Conservation (phyloP, 2,113 vertebrate genomes). For the Lepus timidus region DNA sequence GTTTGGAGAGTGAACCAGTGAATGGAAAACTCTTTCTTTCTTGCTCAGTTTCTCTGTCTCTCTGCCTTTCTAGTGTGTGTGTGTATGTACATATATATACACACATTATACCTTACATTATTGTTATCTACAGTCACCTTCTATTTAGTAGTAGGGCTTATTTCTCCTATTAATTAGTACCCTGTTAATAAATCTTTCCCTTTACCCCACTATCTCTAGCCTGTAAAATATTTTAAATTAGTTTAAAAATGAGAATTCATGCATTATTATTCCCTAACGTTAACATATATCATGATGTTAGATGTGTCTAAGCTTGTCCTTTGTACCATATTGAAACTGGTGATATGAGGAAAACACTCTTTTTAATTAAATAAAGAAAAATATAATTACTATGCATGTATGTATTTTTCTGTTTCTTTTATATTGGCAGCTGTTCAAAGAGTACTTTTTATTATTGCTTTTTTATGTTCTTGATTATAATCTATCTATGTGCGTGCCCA, state of each 20-base stretch:
- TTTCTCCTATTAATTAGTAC: too few relatives aligned
- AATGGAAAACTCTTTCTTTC: too few relatives aligned
- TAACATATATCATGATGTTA: neutral
- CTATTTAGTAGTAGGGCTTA: too few relatives aligned
- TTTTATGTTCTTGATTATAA: neutral
- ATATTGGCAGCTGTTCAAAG: neutral
- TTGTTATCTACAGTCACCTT: too few relatives aligned
- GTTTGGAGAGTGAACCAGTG: too few relatives aligned
- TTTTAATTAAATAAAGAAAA: constrained; percentile 1
- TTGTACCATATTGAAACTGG: neutral
- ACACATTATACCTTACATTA: too few relatives aligned
- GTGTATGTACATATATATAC: too few relatives aligned
- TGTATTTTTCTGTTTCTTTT: neutral
- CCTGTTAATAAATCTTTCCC: too few relatives aligned
- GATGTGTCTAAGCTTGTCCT: neutral
- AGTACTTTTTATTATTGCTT: neutral
- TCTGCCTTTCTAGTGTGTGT: too few relatives aligned
- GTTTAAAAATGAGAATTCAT: neutral
- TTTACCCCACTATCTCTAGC: too few relatives aligned
- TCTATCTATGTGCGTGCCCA: neutral
- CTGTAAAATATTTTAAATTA: neutral
- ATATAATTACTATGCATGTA: neutral
- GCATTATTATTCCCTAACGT: neutral
- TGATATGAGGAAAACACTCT: neutral
- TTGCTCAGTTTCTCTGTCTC: too few relatives aligned